These are phyloP conservation scores for Crotalus viridis DNA, from an alignment of 2,113 vertebrate genomes.

Conservation along the genomic window DNA sequence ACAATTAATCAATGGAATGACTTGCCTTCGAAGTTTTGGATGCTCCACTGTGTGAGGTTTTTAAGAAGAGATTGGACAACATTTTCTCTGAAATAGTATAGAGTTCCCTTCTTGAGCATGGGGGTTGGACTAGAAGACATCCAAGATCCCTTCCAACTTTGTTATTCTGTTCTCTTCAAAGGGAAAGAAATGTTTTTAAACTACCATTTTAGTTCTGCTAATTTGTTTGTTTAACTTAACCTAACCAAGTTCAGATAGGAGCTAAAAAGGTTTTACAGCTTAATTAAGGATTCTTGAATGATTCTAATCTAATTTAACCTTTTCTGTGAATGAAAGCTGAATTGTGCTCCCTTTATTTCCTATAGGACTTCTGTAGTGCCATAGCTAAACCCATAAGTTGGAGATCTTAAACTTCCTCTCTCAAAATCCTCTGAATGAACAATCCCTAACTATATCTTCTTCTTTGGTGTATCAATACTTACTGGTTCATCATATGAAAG, in stretches of 20 bases:
- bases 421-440: neutral
- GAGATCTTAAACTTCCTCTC: neutral
- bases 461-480: neutral
- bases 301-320: neutral
- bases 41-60: no score
- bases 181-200: neutral
- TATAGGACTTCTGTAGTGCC: neutral
- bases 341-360: neutral
- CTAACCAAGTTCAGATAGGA: neutral
- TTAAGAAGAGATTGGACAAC: no score
- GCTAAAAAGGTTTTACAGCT: neutral
- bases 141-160: no score
- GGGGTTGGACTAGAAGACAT: no score
- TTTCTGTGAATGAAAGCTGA: neutral
- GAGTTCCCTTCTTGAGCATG: no score
- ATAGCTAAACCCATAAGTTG: neutral
- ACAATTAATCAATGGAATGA: no score
- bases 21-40: no score
- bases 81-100: no score
- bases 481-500: neutral
- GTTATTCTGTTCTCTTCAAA: no score
- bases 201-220: neutral
- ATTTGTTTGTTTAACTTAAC: neutral
- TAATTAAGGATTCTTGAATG: neutral
- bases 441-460: neutral